phyloP scores from a whole-genome alignment of 1,140 invertebrate genomes.

The Meteorus sp. region DNA sequence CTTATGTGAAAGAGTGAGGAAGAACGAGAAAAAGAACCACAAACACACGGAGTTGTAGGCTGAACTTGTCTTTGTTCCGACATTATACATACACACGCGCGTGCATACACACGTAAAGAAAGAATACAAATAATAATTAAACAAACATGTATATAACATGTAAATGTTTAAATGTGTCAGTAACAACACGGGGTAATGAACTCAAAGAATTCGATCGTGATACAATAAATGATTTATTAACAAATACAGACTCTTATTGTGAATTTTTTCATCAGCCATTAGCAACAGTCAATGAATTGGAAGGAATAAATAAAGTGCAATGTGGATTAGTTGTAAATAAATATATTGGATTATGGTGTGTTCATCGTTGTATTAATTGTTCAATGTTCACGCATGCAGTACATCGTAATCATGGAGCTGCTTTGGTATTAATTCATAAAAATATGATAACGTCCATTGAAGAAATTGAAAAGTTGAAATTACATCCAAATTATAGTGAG shows the following conservation, averaged over 20 bases:
- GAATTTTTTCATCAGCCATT: conserved; percentile 43
- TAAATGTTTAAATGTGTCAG: conserved; percentile 60
- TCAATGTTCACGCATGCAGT: conserved; percentile 59
- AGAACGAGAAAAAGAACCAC: no score
- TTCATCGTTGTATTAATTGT: conserved; percentile 59
- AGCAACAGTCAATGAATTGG: conserved; percentile 48
- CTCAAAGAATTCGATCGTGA: conserved; percentile 45
- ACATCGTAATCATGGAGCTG: conserved; percentile 56
- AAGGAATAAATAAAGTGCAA: conserved; percentile 57
- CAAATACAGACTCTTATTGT: conserved; percentile 40
- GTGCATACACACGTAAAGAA: no score
- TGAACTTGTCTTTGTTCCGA: no score
- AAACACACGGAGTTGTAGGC: no score
- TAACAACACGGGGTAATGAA: conserved; percentile 50
- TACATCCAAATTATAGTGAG: conserved; percentile 47
- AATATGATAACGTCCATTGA: conserved; percentile 49
- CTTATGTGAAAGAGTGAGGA: no score
- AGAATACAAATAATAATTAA: no score
- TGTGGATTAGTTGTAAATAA: conserved; percentile 52
- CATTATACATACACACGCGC: no score
- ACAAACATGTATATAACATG: conserved; percentile 54
- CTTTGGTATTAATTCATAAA: conserved; percentile 54
- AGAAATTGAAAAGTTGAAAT: conserved; percentile 48
- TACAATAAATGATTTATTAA: conserved; percentile 54
- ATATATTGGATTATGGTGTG: conserved; percentile 57